Base-by-base conservation (phyloP, 2,797 vertebrate genomes). In the Siniperca undulata region DNA sequence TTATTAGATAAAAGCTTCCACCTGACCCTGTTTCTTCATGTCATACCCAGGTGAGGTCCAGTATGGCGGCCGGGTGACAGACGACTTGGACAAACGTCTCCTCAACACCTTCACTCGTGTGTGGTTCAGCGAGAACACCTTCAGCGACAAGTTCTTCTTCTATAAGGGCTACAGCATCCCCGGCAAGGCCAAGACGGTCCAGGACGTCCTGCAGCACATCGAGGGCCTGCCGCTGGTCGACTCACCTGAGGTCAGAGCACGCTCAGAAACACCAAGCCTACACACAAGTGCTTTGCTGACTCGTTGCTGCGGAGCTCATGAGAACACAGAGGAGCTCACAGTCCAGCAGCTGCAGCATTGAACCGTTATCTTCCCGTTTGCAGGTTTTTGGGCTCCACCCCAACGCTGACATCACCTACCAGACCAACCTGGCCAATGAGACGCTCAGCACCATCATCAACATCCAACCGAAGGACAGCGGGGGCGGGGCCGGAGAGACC, bases 351-450 rank as follows among this genome's bases (percentile, higher is more conserved):
- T 9, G 40, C 19, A 1, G 17, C 8, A 0, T 22, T 22, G 13
- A 34, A 20, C 52, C 12, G 24, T 5, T 52, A 4, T 38, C 5
- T 64, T 79, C 12, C 42, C 75, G 14, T 64, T 24, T 36, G 53
- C 85, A 97, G 97, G 97, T 97, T 24, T 97, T 97, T 89, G 97
- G 97, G 65, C 96, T 97, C 75, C 97, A 97, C 80, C 83, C 96
- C 62, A 97, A 97, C 0, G 97, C 97, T 85, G 96, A 97, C 89
- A 96, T 97, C 91, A 97, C 95, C 67, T 97, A 97, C 86, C 97
- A 97, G 89, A 97, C 95, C 69, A 97, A 96, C 81, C 90, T 97
- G 92, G 95, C 97, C 85, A 97, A 96, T 73, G 95, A 97, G 87
- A 96, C 95, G 0, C 93, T 97, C 40, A 93, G 88, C 85, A 97